Percentiles rank a stretch among this genome's conserved stretches.
These are phyloP conservation scores for Mesopsocus fuscifrons DNA, from an alignment of 2,888 invertebrate species.

Conservation along the genomic window DNA sequence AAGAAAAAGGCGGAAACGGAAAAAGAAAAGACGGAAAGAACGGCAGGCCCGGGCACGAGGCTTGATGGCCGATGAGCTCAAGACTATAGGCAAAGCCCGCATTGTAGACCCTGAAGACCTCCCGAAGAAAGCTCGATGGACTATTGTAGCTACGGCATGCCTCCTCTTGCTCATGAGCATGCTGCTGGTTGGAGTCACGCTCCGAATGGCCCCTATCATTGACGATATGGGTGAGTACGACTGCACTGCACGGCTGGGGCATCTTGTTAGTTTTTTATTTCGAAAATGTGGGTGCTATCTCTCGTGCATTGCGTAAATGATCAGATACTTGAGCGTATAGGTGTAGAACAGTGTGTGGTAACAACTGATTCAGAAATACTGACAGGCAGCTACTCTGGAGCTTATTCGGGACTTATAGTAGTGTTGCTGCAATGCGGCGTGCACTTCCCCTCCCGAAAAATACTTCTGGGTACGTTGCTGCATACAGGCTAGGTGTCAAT, in stretches of 20 bases:
- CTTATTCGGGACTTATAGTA: too few species aligned
- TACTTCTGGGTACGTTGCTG: too few species aligned
- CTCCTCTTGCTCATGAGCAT: slow-evolving; percentile 74
- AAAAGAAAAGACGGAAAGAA: slow-evolving; percentile 24
- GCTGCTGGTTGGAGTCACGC: slow-evolving; percentile 73
- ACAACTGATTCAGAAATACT: too few species aligned
- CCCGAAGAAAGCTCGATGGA: slow-evolving; percentile 69
- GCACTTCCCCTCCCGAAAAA: too few species aligned
- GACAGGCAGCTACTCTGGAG: too few species aligned
- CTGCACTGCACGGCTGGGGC: not conserved
- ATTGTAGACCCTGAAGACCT: slow-evolving; percentile 53
- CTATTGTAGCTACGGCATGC: slow-evolving; percentile 80
- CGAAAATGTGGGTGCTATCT: too few species aligned
- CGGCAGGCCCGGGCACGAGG: slow-evolving; percentile 21
- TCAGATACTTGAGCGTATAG: too few species aligned
- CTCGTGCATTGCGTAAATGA: too few species aligned
- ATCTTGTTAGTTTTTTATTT: too few species aligned
- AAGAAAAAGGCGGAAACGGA: slow-evolving; percentile 19
- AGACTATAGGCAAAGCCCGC: not conserved
- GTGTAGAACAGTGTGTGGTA: too few species aligned
- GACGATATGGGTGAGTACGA: slow-evolving; percentile 79
- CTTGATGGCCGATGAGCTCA: slow-evolving; percentile 8
- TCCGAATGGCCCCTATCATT: slow-evolving; percentile 86
- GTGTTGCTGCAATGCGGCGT: too few species aligned
- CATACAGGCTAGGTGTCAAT: too few species aligned